phyloP scores from a whole-genome alignment of 2,797 vertebrate species.

The Atherinosoma microstoma region DNA sequence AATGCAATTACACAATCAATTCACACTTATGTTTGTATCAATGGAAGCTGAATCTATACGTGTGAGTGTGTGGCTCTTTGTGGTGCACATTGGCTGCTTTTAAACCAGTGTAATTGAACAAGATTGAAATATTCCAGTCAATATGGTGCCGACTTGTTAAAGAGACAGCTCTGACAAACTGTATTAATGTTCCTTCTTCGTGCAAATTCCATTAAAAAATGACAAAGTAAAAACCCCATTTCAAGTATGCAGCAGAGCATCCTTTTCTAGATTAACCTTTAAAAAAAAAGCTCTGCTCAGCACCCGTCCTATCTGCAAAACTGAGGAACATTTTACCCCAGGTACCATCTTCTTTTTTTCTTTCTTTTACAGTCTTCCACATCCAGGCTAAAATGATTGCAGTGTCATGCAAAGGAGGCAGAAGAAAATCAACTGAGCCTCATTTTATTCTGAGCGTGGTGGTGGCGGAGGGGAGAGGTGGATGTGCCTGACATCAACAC shows the following conservation, averaged over 20 bases:
- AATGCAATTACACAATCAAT: constrained; percentile 3
- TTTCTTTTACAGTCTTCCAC: background rate
- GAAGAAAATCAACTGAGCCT: background rate
- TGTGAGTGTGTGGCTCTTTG: background rate
- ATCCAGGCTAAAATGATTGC: constrained; percentile 2
- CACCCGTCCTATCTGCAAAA: constrained; percentile 8
- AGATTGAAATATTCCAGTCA: background rate
- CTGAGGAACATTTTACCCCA: background rate
- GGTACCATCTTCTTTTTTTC: background rate
- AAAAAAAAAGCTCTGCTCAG: background rate
- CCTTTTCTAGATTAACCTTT: constrained; percentile 4
- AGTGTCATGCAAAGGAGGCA: background rate
- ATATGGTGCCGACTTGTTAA: constrained; percentile 25
- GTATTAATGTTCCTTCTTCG: background rate
- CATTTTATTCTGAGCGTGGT: constrained; percentile 9
- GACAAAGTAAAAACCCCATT: constrained; percentile 2
- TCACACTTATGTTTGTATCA: constrained; percentile 9
- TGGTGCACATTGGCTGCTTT: constrained; percentile 14
- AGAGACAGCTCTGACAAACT: constrained; percentile 19
- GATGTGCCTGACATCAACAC: constrained; percentile 19
- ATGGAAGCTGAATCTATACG: background rate
- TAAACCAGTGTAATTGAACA: constrained; percentile 4
- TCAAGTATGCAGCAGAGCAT: background rate
- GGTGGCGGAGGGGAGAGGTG: background rate
- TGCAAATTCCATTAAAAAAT: constrained; percentile 14